Base-by-base conservation (phyloP, 2,888 invertebrate species). In the Orthonevra nobilis region DNA sequence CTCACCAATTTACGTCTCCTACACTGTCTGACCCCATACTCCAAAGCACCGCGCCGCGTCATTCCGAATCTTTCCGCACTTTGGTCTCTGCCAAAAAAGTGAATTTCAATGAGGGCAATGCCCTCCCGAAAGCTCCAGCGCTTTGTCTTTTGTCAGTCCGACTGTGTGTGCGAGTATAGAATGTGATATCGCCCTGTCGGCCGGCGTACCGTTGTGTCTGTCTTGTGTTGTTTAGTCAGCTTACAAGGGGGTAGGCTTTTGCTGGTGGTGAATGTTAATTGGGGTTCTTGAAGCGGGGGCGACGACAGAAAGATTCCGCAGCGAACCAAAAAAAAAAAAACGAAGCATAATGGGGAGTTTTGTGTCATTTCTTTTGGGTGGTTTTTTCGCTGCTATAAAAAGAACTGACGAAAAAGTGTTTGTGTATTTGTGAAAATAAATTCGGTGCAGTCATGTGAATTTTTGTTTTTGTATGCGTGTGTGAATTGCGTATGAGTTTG, bases 61-160 rank as follows among this genome's bases (percentile, higher is more conserved):
- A 12, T 23, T 5, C 44, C 44, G 40, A 20, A 20, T 56, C 52
- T 42, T 19, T 56, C 38, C 48, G 12, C 68, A 48, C 5, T 60
- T 58, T 50, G 26, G 68, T 58, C 68, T n/a, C n/a, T 61, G 70
- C 44, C 70, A 52, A 70, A 70, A 70, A 70, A 61, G 70, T 61
- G 70, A 70, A 52, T 61, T 52, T 70, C 52, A 61, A 44, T 70
- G 36, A 38, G 70, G 70, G 70, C 70, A 70, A 52, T 70, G 70
- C 42, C 70, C 70, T 70, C 38, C 61, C 44, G 61, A 70, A 70
- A 70, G 61, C 70, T 70, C 70, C 70, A n/a, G n/a, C 61, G 50
- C 70, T 61, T 50, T 61, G 69, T 60, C 38, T 44, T 38, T 15
- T 48, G 38, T 10, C 46, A 52, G 38, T 23, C 10, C 3, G 6